Conservation (phyloP, 2,113 vertebrate genomes). For the Toxotes chatareus region DNA sequence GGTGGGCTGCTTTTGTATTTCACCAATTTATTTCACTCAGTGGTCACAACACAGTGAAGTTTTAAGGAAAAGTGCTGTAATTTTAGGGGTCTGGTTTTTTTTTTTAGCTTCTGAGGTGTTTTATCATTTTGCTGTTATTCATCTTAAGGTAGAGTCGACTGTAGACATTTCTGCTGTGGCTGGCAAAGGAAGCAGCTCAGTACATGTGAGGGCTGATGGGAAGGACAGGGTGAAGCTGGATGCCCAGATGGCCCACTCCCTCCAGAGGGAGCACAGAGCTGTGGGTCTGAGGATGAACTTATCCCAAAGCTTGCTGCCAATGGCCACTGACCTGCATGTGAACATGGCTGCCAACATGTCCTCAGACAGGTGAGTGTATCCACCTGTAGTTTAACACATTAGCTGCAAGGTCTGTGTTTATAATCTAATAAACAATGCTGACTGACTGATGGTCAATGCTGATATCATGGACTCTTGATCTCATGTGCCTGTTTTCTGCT, state of each 20-base stretch:
- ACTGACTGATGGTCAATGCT: neutral
- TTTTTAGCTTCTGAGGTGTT: neutral
- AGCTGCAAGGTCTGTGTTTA: neutral
- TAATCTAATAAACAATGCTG: neutral
- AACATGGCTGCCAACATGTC: conserved; percentile 81
- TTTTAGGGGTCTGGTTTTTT: neutral
- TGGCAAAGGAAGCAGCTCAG: conserved; percentile 72
- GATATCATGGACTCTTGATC: neutral
- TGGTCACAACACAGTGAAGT: neutral
- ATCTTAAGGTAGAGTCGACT: conserved; percentile 78
- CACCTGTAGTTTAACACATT: neutral
- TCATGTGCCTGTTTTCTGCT: neutral
- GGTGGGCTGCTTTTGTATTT: conserved; percentile 60
- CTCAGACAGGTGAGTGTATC: conserved; percentile 81
- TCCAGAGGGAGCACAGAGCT: conserved; percentile 51
- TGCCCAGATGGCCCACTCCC: conserved; percentile 68
- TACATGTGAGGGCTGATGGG: conserved; percentile 77
- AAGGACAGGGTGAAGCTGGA: conserved; percentile 78
- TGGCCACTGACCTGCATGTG: conserved; percentile 70
- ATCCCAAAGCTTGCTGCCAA: conserved; percentile 80
- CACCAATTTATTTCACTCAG: neutral
- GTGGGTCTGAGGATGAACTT: conserved; percentile 75
- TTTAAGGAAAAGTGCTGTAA: neutral
- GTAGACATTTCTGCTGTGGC: conserved; percentile 52
- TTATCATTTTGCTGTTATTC: neutral